These are phyloP conservation scores for Brachionus rubens DNA, from an alignment of 1,140 invertebrate species.

Conservation along the genomic window DNA sequence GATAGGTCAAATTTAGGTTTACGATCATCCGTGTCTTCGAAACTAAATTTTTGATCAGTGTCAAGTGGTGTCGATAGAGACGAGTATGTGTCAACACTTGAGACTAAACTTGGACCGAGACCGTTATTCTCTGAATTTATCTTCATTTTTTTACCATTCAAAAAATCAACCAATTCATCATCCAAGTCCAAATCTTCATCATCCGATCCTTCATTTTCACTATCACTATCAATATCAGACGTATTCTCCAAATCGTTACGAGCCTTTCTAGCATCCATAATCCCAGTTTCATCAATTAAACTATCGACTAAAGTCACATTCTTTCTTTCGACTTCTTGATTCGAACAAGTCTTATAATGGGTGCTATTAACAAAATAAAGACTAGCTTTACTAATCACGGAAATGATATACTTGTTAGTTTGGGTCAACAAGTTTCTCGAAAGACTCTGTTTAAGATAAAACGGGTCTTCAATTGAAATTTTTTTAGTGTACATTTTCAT, in stretches of 20 bases:
- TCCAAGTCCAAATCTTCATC: not conserved
- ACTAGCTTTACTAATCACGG: conserved; percentile 28
- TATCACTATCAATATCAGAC: not conserved
- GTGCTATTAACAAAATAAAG: conserved; percentile 16
- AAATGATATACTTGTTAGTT: conserved; percentile 29
- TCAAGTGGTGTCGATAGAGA: not conserved
- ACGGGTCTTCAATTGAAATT: conserved; percentile 62
- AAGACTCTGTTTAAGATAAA: conserved; percentile 23
- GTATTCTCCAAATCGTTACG: not conserved
- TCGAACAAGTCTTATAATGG: not conserved
- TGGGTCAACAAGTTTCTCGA: conserved; percentile 28
- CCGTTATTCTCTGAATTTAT: not conserved
- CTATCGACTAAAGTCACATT: not conserved
- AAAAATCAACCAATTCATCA: not conserved
- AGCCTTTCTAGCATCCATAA: conserved; percentile 2
- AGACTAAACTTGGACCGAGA: not conserved
- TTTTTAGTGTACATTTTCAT: conserved; percentile 61
- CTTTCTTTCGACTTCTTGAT: not conserved
- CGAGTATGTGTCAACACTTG: conserved; percentile 14
- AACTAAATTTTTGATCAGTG: not conserved
- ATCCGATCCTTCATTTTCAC: not conserved
- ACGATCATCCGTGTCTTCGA: not conserved
- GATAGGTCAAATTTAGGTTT: no score
- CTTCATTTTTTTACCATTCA: not conserved
- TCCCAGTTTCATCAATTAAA: not conserved